These are phyloP conservation scores for Ostrea denselamellosa DNA, from an alignment of 1,140 invertebrate species.

Conservation along the genomic window DNA sequence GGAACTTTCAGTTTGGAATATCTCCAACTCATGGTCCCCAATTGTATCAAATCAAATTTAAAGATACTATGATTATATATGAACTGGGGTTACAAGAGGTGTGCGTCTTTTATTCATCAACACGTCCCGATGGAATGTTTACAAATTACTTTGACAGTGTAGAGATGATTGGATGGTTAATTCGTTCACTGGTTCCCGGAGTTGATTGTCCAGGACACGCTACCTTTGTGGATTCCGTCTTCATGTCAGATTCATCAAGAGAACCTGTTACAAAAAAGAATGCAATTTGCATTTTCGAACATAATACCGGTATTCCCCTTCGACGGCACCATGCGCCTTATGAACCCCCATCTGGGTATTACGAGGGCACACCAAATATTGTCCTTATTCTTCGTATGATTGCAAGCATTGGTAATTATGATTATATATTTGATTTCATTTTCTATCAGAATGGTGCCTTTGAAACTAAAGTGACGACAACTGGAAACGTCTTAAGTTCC, in stretches of 20 bases:
- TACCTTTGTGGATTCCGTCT: slow-evolving; percentile 56
- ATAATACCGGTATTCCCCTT: slow-evolving; percentile 66
- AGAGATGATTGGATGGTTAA: slow-evolving; percentile 43
- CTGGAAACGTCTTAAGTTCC: slow-evolving; percentile 56
- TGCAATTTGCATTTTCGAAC: slow-evolving; percentile 71
- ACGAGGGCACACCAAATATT: slow-evolving; percentile 62
- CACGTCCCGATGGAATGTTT: slow-evolving; percentile 33
- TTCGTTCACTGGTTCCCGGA: slow-evolving; percentile 49
- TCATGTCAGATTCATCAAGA: slow-evolving; percentile 48
- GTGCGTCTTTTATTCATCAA: slow-evolving; percentile 51
- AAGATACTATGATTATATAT: slow-evolving; percentile 54
- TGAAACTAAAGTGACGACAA: slow-evolving; percentile 61
- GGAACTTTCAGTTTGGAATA: slow-evolving; percentile 60
- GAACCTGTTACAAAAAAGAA: slow-evolving; percentile 42
- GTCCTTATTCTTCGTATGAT: slow-evolving; percentile 65
- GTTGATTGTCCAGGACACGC: slow-evolving; percentile 65
- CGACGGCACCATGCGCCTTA: slow-evolving; percentile 62
- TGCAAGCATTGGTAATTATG: slow-evolving; percentile 67
- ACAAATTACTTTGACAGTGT: slow-evolving; percentile 50
- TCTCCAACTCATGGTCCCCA: slow-evolving; percentile 54
- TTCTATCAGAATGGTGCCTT: slow-evolving; percentile 70
- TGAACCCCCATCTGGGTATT: slow-evolving; percentile 54
- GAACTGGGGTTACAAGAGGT: slow-evolving; percentile 59
- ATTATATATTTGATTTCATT: slow-evolving; percentile 71
- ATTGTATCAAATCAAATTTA: slow-evolving; percentile 57